These are phyloP conservation scores for Drosophila lowei DNA, from an alignment of 1,140 invertebrate species.

Conservation along the genomic window DNA sequence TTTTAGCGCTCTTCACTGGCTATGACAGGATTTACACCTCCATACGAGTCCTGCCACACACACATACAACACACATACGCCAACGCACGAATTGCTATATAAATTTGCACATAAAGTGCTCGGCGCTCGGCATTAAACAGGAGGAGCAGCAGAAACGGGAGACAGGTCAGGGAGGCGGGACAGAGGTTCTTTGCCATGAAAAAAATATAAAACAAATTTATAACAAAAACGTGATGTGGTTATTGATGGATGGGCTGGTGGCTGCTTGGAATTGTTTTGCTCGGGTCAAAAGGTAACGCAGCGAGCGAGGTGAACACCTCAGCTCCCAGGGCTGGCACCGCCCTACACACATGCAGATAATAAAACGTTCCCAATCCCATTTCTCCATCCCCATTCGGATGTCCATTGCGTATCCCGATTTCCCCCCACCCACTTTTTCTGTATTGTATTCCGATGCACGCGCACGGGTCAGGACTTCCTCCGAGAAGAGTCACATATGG, in stretches of 20 bases:
- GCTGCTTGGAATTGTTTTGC: constrained; percentile 45
- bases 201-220: constrained; percentile 79
- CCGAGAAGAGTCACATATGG: too few species aligned
- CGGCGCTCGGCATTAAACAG: constrained; percentile 25
- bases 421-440: not conserved
- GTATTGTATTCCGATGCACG: constrained; percentile 1
- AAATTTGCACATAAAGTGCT: constrained; percentile 62
- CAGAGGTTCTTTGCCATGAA: constrained; percentile 28
- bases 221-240: constrained; percentile 78
- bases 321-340: not conserved
- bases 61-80: constrained; percentile 8
- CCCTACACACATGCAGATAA: constrained; percentile 21
- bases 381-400: too few species aligned
- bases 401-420: too few species aligned
- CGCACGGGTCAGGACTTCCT: constrained; percentile 1
- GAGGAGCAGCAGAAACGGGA: constrained; percentile 12
- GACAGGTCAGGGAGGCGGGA: not conserved
- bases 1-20: constrained; percentile 13
- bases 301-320: constrained; percentile 11
- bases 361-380: constrained; percentile 12
- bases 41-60: not conserved
- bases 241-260: constrained; percentile 69
- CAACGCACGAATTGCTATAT: constrained; percentile 47
- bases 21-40: constrained; percentile 45
- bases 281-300: constrained; percentile 37